Evolutionary conservation across 2,888 invertebrate species (phyloP).

Genomic region (Tachina grossa): DNA sequence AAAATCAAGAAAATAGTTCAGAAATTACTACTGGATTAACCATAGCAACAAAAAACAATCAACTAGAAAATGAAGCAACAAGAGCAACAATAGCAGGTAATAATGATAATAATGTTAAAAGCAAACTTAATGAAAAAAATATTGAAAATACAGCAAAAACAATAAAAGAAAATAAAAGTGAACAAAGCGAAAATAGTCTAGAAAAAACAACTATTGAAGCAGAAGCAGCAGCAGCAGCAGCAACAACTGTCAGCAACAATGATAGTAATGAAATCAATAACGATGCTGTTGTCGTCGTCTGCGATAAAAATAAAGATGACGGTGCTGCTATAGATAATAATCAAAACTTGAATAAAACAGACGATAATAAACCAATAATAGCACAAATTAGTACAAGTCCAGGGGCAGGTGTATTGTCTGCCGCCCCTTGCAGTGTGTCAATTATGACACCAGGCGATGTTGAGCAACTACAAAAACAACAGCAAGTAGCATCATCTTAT

Average conservation of each 20-base stretch:
- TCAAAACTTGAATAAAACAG: slow-evolving; percentile 62
- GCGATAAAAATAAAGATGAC: slow-evolving; percentile 23
- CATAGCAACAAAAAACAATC: slow-evolving; percentile 64
- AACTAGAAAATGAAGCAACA: slow-evolving; percentile 74
- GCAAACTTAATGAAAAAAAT: slow-evolving; percentile 42
- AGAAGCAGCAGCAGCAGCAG: slow-evolving; percentile 44
- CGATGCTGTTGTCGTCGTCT: slow-evolving; percentile 41
- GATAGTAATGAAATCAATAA: slow-evolving; percentile 58
- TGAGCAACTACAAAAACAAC: slow-evolving; percentile 56
- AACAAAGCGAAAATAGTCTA: slow-evolving; percentile 50
- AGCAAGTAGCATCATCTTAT: slow-evolving; percentile 24
- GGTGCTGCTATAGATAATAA: slow-evolving; percentile 45
- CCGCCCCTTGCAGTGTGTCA: slow-evolving; percentile 54
- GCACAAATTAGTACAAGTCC: slow-evolving; percentile 43
- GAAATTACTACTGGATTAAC: slow-evolving; percentile 65
- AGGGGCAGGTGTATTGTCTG: slow-evolving; percentile 7
- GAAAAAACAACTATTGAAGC: slow-evolving; percentile 13
- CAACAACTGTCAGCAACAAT: slow-evolving; percentile 51
- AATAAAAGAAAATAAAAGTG: slow-evolving; percentile 61
- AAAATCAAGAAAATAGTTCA: slow-evolving; percentile 56
- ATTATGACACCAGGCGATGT: slow-evolving; percentile 65
- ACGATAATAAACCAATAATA: slow-evolving; percentile 73
- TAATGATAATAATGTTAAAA: slow-evolving; percentile 52
- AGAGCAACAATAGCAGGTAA: slow-evolving; percentile 38
- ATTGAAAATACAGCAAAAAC: slow-evolving; percentile 42